These are phyloP conservation scores for Tinea pellionella DNA, from an alignment of 2,888 invertebrate species.

Conservation along the genomic window DNA sequence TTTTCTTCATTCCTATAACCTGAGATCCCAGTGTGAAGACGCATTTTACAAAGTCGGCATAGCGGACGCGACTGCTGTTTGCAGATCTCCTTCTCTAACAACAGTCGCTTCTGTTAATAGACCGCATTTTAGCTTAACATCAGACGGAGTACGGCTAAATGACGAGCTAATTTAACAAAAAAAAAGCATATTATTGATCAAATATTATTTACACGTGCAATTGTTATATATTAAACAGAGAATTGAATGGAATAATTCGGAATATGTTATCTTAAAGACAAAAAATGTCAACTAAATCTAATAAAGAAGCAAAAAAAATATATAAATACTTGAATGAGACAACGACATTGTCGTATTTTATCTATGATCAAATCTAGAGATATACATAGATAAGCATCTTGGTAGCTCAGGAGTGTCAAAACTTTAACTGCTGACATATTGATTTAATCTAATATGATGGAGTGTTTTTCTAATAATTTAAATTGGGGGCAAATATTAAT, in stretches of 20 bases:
- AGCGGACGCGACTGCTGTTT: no score
- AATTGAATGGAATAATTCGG: background rate
- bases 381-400: slow-evolving; percentile 28
- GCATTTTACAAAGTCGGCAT: no score
- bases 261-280: background rate
- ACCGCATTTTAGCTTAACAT: no score
- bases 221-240: background rate
- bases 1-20: no score
- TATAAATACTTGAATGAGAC: background rate
- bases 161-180: no score
- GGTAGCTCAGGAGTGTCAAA: slow-evolving; percentile 28
- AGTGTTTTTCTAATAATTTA: slow-evolving; percentile 35
- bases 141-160: no score
- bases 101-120: no score
- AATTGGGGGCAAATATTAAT: slow-evolving; percentile 38
- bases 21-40: no score
- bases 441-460: slow-evolving; percentile 48
- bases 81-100: no score
- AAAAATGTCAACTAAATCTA: background rate
- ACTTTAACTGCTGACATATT: slow-evolving; percentile 27
- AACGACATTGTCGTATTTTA: background rate
- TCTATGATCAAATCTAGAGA: slow-evolving; percentile 17
- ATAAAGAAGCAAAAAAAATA: background rate
- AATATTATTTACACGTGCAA: no score
- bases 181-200: no score